Evolutionary conservation across 1,140 invertebrate species (phyloP), one percentile per base, ranked within the genome.

Genomic region (Magallana ariakensis): DNA sequence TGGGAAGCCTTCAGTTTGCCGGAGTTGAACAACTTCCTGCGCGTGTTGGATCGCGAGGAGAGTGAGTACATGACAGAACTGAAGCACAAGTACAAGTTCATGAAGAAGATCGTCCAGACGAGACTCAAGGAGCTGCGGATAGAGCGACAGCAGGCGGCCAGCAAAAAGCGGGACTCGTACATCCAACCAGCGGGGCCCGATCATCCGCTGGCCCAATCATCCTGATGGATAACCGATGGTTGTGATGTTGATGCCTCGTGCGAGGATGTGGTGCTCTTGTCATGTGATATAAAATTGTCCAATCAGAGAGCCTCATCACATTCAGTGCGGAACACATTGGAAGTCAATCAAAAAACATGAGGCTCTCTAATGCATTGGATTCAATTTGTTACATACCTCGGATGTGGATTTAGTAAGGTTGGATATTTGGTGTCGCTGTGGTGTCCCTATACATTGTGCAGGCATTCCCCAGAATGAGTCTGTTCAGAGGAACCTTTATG

Each of bases 1-100:
- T 96, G 96, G 96, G 96, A 96, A 84, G 95, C 94, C 15, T 96
- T 96, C 91, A 95, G 95, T 84, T 87, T 95, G n/a, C 96, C 96
- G 56, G 96, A 96, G 91, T 92, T 96, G 83, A 93, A 94, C 22
- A 96, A 96, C 91, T 96, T 96, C 92, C 91, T 96, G 53, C 92
- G 94, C 60, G 96, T 96, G 19, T 90, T 96, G 75, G 95, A 96
- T 86, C 92, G 95, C 54, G 96, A 96, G 90, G 96, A 96, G 91
- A 93, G 95, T 19, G 96, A 96, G 87, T 95, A 96, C 85, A 91
- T 95, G 11, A 93, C 94, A 54, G 95, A 96, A 89, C 94, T 96
- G 3, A 92, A 94, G 85, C 93, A 95, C 82, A 96, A 96, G 89
- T 96, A 96, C 91, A 91, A 94, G 83, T 89, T 94, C 53, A 93